These are phyloP conservation scores for Erinaceus europaeus DNA, from an alignment of 2,113 vertebrate genomes.

Conservation along the genomic window DNA sequence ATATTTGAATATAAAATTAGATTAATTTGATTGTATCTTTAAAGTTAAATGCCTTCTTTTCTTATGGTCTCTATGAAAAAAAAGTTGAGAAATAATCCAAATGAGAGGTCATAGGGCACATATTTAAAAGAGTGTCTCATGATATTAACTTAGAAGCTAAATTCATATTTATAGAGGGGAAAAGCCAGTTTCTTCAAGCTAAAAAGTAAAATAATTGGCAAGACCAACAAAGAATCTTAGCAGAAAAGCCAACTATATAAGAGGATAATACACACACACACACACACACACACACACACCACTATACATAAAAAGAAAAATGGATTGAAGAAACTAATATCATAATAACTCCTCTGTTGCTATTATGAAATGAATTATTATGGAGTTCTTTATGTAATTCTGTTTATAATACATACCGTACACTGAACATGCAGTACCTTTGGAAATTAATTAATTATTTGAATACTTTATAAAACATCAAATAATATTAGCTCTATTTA, in stretches of 20 bases:
- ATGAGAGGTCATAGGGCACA: conserved; percentile 26
- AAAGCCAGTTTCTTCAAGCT: conserved; percentile 34
- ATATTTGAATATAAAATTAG: conserved; percentile 39
- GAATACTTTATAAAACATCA: conserved; percentile 51
- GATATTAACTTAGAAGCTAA: conserved; percentile 52
- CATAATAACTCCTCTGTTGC: conserved; percentile 20
- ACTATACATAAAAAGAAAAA: background rate
- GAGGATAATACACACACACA: too few species aligned
- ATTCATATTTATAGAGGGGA: conserved; percentile 38
- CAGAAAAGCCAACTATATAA: conserved; percentile 1
- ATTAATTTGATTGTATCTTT: conserved; percentile 19
- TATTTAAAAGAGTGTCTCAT: conserved; percentile 34
- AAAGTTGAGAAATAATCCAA: conserved; percentile 51
- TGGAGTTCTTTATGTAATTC: conserved; percentile 61
- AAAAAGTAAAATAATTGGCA: conserved; percentile 47
- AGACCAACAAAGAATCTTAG: conserved; percentile 12
- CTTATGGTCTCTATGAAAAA: background rate
- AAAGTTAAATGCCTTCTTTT: conserved; percentile 17
- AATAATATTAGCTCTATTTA: conserved; percentile 32
- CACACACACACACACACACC: too few species aligned
- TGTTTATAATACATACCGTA: conserved; percentile 45
- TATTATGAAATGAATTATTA: conserved; percentile 48
- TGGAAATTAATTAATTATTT: conserved; percentile 17
- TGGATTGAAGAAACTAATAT: conserved; percentile 12
- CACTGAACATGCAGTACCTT: conserved; percentile 34